Evolutionary conservation across 2,113 vertebrate species (phyloP), one percentile per base, ranked within the genome.

Genomic region (Onychostruthus taczanowskii): DNA sequence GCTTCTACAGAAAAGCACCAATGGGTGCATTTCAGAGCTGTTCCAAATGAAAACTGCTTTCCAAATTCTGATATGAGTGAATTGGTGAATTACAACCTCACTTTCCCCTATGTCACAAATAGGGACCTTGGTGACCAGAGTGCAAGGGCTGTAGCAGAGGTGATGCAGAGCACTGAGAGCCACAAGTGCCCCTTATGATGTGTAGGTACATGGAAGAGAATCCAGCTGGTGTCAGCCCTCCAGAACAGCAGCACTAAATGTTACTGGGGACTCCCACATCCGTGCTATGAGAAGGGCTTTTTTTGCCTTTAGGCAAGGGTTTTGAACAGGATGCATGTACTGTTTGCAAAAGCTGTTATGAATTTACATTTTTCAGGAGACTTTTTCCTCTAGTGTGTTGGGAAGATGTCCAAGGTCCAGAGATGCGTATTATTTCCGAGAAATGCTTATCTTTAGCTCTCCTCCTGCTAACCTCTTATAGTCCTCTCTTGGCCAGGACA

Each of bases 341-440:
- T 68, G 22, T 62, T 94, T 93, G 79, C 43, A 76, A 83, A 90
- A 83, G 41, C 50, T 63, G 43, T 50, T 84, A 95, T 2, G 47
- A 91, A 96, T 95, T 89, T 69, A 91, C 62, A 91, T 93, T 91
- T 95, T 61, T 78, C 33, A 93, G 73, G 64, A 86, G 52, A 64
- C 41, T 87, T 94, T 80, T 77, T 92, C 73, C 64, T 87, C 37
- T 66, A 94, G 69, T 3, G 6, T 22, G 4, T n/a, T 89, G 84
- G 81, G 78, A 95, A 87, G 73, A 37, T 2, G 0, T 87, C 66
- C 84, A 93, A 87, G 66, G 61, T 73, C 59, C 66, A 91, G 91
- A 84, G 47, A 93, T 44, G 49, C 0, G 1, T 52, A 66, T 69
- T 85, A 91, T 47, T 95, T 92, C 70, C 14, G 2, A 94, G 81